phyloP scores from a whole-genome alignment of 2,113 vertebrate species.

The Tapirus terrestris region DNA sequence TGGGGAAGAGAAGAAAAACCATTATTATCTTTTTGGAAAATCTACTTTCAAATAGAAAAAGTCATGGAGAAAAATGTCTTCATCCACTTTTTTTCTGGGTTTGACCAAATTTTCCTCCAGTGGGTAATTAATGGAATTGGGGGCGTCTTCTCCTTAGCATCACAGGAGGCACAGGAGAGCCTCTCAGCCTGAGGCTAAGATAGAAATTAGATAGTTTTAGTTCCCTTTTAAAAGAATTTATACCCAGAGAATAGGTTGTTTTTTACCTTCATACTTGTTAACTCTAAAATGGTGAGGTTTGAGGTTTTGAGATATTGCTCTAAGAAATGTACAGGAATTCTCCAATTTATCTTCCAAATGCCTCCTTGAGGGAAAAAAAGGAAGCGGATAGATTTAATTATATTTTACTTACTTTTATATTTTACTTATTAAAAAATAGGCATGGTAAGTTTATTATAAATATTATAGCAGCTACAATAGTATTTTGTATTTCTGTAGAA shows the following conservation, averaged over 20 bases:
- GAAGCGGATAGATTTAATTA: neutral
- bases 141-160: neutral
- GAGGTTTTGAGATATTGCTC: neutral
- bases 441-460: neutral
- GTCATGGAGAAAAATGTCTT: neutral
- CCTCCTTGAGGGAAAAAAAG: neutral
- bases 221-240: neutral
- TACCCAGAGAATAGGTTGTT: neutral
- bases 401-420: neutral
- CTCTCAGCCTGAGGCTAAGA: neutral
- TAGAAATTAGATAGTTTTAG: neutral
- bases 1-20: neutral
- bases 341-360: conserved; percentile 8
- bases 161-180: neutral
- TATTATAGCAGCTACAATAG: neutral
- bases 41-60: conserved; percentile 4
- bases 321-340: conserved; percentile 6
- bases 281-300: neutral
- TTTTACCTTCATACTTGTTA: neutral
- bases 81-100: neutral
- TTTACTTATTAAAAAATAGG: neutral
- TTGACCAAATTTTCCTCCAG: neutral
- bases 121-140: neutral
- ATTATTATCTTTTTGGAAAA: neutral
- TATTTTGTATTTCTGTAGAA: neutral